Conservation (phyloP, 2,888 invertebrate genomes). For the Perithous albicinctus region DNA sequence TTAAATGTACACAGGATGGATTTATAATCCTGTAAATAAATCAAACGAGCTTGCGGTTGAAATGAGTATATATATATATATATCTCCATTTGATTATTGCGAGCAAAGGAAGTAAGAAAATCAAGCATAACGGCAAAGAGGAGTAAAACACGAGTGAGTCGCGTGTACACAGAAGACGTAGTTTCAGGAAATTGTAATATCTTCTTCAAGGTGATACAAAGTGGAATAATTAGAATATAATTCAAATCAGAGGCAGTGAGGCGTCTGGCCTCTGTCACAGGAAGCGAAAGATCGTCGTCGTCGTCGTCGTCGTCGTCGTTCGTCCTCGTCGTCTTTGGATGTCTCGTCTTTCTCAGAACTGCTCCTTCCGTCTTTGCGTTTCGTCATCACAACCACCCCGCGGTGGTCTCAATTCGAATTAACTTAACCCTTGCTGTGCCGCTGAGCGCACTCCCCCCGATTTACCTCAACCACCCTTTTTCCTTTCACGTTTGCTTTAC, state of each 20-base stretch:
- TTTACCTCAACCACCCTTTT: neutral
- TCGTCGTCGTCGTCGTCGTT: too few relatives aligned
- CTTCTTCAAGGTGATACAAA: slow-evolving; percentile 50
- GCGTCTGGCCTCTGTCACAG: slow-evolving; percentile 35
- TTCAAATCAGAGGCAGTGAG: slow-evolving; percentile 66
- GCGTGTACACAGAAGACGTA: neutral
- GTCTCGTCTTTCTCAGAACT: slow-evolving; percentile 32
- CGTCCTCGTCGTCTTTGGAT: slow-evolving; percentile 2
- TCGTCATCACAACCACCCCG: slow-evolving; percentile 16
- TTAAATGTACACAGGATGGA: neutral
- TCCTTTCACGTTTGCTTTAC: slow-evolving; percentile 34
- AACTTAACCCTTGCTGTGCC: slow-evolving; percentile 41
- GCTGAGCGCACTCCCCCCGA: slow-evolving; percentile 9
- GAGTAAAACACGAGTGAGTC: neutral
- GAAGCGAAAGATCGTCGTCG: neutral
- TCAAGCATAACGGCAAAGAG: neutral
- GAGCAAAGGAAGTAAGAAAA: slow-evolving; percentile 13
- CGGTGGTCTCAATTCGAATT: slow-evolving; percentile 5
- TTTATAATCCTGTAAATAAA: neutral
- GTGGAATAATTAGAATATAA: slow-evolving; percentile 69
- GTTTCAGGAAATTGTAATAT: slow-evolving; percentile 17
- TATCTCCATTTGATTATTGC: slow-evolving; percentile 3
- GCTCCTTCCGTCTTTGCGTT: slow-evolving; percentile 7
- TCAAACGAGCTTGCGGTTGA: neutral
- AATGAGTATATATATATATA: too few relatives aligned